Evolutionary conservation across 2,888 invertebrate genomes (phyloP).

Genomic region (Perizoma flavofasciatum): DNA sequence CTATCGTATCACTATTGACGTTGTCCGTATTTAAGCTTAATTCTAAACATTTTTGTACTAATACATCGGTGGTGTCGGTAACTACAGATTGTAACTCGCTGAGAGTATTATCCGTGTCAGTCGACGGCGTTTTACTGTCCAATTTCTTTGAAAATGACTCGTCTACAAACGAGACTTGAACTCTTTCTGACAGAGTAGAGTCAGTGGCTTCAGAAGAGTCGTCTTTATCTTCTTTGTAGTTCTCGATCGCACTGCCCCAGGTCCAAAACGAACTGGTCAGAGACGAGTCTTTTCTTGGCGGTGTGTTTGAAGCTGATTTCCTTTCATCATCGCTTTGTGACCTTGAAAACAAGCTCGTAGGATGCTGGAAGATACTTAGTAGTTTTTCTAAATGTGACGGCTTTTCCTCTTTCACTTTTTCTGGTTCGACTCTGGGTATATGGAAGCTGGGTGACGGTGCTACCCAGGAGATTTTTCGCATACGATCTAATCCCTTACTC

Average conservation of each 20-base stretch:
- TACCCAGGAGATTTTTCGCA: slow-evolving; percentile 86
- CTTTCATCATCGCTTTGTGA: slow-evolving; percentile 69
- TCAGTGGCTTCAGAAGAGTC: slow-evolving; percentile 73
- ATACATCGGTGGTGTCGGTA: slow-evolving; percentile 79
- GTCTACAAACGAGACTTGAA: slow-evolving; percentile 76
- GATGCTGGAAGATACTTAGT: slow-evolving; percentile 86
- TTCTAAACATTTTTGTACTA: slow-evolving; percentile 80
- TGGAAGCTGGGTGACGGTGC: slow-evolving; percentile 76
- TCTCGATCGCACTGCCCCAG: slow-evolving; percentile 71
- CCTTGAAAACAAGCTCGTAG: slow-evolving; percentile 84
- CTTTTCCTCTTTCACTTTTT: slow-evolving; percentile 60
- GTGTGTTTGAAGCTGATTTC: slow-evolving; percentile 68
- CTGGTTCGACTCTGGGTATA: slow-evolving; percentile 64
- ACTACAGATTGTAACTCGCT: slow-evolving; percentile 76
- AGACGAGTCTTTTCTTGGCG: slow-evolving; percentile 75
- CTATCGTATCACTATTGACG: slow-evolving; percentile 62
- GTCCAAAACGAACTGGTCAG: slow-evolving; percentile 78
- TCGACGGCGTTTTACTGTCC: slow-evolving; percentile 77
- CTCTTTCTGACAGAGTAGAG: slow-evolving; percentile 74
- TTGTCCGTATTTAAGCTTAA: slow-evolving; percentile 66
- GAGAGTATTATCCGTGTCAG: slow-evolving; percentile 75
- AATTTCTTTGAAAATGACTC: slow-evolving; percentile 76
- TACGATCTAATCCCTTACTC: slow-evolving; percentile 68
- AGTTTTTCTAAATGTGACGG: slow-evolving; percentile 86
- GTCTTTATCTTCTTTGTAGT: slow-evolving; percentile 58